These are phyloP conservation scores for Gastracanthus pulcherrimus DNA, from an alignment of 2,888 invertebrate species.

Conservation along the genomic window DNA sequence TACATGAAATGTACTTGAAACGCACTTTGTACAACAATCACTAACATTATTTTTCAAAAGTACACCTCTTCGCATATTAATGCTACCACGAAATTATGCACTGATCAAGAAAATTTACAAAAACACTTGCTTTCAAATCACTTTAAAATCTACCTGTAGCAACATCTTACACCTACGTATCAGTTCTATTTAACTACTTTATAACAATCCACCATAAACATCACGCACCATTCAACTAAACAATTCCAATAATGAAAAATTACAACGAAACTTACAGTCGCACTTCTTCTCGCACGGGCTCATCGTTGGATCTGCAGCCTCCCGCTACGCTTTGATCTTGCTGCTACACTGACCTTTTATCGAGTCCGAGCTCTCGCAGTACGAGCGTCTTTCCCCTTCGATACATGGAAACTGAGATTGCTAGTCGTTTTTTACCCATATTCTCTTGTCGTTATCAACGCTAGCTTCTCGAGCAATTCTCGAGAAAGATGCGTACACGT, in stretches of 20 bases:
- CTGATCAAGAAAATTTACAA: no score
- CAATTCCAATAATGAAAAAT: neutral
- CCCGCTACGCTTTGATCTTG: conserved; percentile 34
- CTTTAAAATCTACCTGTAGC: no score
- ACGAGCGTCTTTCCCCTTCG: neutral
- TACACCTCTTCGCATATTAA: no score
- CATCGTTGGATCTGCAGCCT: conserved; percentile 42
- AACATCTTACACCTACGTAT: no score
- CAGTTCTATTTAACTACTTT: no score
- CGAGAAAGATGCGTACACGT: no score
- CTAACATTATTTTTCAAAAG: no score
- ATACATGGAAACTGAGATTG: conserved; percentile 16
- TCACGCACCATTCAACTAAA: neutral
- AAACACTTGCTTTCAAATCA: no score
- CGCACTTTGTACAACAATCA: neutral
- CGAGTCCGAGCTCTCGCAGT: neutral
- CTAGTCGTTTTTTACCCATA: neutral
- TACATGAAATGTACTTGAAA: neutral
- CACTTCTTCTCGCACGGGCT: conserved; percentile 50
- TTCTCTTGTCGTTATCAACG: neutral
- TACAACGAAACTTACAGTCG: conserved; percentile 49
- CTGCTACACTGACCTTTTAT: conserved; percentile 55
- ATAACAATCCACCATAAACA: no score
- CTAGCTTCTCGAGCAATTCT: no score
- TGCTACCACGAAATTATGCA: no score